Evolutionary conservation across 2,113 vertebrate species (phyloP), one percentile per base, ranked within the genome.

Genomic region (Nerophis lumbriciformis): DNA sequence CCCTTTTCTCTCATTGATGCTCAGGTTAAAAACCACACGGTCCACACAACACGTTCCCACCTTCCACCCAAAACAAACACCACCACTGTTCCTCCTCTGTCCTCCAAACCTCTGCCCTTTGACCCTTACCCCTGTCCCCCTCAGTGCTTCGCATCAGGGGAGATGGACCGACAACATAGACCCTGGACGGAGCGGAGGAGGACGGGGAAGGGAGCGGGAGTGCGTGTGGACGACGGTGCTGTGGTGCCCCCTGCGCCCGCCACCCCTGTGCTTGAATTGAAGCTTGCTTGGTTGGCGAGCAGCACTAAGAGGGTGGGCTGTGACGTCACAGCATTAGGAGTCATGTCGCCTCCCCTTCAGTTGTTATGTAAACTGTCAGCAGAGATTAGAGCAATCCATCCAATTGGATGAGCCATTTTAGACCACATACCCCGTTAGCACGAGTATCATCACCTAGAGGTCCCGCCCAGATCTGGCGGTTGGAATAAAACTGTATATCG

Each of bases 331-430:
- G 56, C 53, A n/a, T 65, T 56, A 62, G 59, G 15, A 68, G 58
- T 75, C 73, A 58, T 36, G 66, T 71, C 76, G 65, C 76, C 79
- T 65, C 69, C 75, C 72, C 67, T 73, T 66, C 66, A 68, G 72
- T 66, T 65, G 75, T 89, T 89, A 87, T 68, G 78, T 88, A 89
- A 89, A 88, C 83, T 52, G 74, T 72, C 83, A 71, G 58, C 8
- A n/a, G 62, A 74, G 79, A 88, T 88, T 82, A 85, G 10, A 38
- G 13, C 44, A 66, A 76, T 63, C 37, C 48, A 4, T 66, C 88
- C 88, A 88, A 88, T 87, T 16, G 71, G 83, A 77, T 78, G 76
- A 80, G 69, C 71, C 48, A 53, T 53, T 77, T 67, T 58, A 59
- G 77, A 81, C 85, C 84, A 87, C 87, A 87, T 78, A 78, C 80